Evolutionary conservation across 1,140 invertebrate genomes (phyloP), one percentile per base, ranked within the genome.

Genomic region (Eulimnadia texana): DNA sequence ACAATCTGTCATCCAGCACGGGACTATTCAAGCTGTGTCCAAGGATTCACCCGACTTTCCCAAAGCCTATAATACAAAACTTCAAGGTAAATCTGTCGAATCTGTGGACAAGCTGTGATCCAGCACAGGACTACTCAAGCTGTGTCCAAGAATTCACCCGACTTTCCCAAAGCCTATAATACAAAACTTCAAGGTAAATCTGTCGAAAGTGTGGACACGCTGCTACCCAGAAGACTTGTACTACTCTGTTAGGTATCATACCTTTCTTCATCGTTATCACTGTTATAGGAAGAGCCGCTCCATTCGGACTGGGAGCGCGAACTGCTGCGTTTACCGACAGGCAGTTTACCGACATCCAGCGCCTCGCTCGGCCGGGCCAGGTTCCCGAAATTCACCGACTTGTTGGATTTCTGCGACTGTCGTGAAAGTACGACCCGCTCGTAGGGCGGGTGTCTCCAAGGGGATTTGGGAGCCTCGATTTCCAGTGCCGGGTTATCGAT

Each of bases 401-500:
- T 68, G 24, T 60, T 68, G 9, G 67, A 68, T 50, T 69, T 70
- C 27, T 64, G 68, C n/a, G 67, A 67, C 47, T 67, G 63, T 6
- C 25, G 24, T 1, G 60, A 27, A 16, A 51, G 25, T 13, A 25
- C 23, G 23, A 29, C 22, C 50, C 65, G 62, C 29, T 66, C 65
- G 47, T 66, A 63, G 56, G 64, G 66, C 2, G 66, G 64, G 50
- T 67, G 66, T 33, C 64, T 60, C 79, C 79, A 80, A 0, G 79
- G 78, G 19, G 78, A 78, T 65, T 82, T 79, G 58, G 73, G 78
- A 9, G 71, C 70, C 66, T 82, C 80, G 68, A 78, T 72, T 66
- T 83, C 79, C 67, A 80, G 82, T 9, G 70, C 78, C 54, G 75
- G 74, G 64, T 81, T 82, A 29, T 79, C 77, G 19, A 78, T 64